A percentile compares a stretch with the other conserved stretches of the same genome.
Conservation (phyloP, 2,888 invertebrate genomes). For the Zygogramma bicolorata region DNA sequence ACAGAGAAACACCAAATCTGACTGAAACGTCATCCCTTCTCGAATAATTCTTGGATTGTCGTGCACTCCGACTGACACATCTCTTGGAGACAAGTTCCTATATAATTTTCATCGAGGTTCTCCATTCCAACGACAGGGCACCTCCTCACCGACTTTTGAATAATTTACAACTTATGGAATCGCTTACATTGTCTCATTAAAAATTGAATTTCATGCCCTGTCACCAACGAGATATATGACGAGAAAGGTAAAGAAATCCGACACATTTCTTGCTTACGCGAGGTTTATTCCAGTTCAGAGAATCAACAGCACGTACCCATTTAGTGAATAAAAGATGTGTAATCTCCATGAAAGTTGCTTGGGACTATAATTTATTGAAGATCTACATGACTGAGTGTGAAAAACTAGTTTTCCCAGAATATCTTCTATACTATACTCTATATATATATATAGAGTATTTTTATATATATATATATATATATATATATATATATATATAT, state of each 20-base stretch:
- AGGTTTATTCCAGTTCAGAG: conserved; percentile 22
- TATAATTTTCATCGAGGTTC: background rate
- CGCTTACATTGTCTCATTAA: conserved; percentile 27
- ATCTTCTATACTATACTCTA: background rate
- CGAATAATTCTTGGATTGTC: background rate
- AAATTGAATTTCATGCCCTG: conserved; percentile 35
- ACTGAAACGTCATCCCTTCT: too few species aligned
- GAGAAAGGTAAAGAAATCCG: conserved; percentile 21
- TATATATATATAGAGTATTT: too few species aligned
- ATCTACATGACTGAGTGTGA: background rate
- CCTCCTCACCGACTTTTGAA: conserved; percentile 7
- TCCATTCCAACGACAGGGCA: background rate
- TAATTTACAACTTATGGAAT: conserved; percentile 32
- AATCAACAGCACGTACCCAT: background rate
- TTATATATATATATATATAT: too few species aligned
- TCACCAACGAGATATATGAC: conserved; percentile 30
- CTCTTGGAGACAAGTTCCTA: background rate
- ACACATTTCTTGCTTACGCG: conserved; percentile 22
- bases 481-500: too few species aligned
- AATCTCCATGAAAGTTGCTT: background rate
- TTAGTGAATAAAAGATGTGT: background rate
- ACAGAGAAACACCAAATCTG: too few species aligned
- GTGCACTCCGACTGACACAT: background rate
- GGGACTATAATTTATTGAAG: background rate
- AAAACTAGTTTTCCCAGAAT: background rate